These are phyloP conservation scores for Micoletzkya japonica DNA, from an alignment of 2,888 invertebrate species.

Conservation along the genomic window DNA sequence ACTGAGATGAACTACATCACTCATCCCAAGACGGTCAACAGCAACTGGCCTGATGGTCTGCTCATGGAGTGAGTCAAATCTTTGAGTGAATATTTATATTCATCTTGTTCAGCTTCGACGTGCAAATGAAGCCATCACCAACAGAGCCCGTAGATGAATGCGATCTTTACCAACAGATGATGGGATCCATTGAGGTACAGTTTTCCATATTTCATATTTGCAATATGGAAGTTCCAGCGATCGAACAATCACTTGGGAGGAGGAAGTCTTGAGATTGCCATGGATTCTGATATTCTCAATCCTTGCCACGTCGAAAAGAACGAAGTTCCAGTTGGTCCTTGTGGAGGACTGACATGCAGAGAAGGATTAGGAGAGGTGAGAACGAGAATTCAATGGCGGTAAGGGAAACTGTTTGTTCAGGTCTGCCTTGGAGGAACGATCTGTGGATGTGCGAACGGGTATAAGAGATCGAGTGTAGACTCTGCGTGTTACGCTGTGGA, in stretches of 20 bases:
- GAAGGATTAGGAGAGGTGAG: slow-evolving; percentile 40
- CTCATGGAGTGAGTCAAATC: slow-evolving; percentile 53
- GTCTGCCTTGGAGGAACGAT: slow-evolving; percentile 59
- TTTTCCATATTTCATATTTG: not conserved
- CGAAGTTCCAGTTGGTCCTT: slow-evolving; percentile 40
- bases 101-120: slow-evolving; percentile 35
- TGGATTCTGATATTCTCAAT: slow-evolving; percentile 57
- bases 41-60: slow-evolving; percentile 61
- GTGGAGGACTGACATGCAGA: slow-evolving; percentile 56
- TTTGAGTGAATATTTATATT: not conserved
- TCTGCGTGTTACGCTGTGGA: slow-evolving; percentile 59
- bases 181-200: slow-evolving; percentile 48
- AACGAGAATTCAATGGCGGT: not conserved
- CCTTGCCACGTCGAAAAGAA: slow-evolving; percentile 50
- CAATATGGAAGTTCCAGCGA: not conserved
- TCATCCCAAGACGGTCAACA: slow-evolving; percentile 63
- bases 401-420: slow-evolving; percentile 22
- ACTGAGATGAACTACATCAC: slow-evolving; percentile 56
- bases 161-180: slow-evolving; percentile 59
- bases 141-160: slow-evolving; percentile 52
- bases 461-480: slow-evolving; percentile 49
- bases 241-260: slow-evolving; percentile 37
- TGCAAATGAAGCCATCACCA: slow-evolving; percentile 47
- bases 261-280: slow-evolving; percentile 55
- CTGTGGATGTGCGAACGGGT: slow-evolving; percentile 61